Evolutionary conservation across 2,888 invertebrate species (phyloP).

Genomic region (Aleiodes leptofemur): DNA sequence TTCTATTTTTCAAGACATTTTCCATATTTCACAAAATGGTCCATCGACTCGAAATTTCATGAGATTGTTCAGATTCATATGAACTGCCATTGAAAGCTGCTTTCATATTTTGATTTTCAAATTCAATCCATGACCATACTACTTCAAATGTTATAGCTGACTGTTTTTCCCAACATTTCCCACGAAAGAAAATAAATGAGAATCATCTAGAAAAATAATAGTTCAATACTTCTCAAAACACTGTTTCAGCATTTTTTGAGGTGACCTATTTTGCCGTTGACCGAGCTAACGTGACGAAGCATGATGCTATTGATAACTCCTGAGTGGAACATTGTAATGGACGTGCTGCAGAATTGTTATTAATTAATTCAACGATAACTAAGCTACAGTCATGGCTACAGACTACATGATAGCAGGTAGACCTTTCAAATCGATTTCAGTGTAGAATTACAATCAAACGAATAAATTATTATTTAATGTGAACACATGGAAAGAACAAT

Average conservation of each 20-base stretch:
- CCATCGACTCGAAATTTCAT: no score
- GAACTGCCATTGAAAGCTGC: no score
- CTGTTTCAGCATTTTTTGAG: constrained; percentile 8
- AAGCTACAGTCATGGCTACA: constrained; percentile 51
- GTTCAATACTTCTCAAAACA: not conserved
- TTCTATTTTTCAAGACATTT: no score
- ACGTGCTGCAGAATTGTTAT: not conserved
- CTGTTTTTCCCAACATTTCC: no score
- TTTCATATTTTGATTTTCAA: no score
- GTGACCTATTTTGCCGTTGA: not conserved
- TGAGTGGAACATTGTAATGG: no score
- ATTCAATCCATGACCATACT: no score
- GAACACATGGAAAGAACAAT: not conserved
- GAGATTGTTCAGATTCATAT: no score
- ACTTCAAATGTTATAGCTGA: no score
- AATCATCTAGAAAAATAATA: no score
- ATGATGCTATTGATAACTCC: not conserved
- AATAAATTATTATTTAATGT: not conserved
- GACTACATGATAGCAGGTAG: constrained; percentile 57
- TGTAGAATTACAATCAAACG: not conserved
- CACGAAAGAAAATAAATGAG: no score
- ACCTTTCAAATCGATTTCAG: constrained; percentile 23
- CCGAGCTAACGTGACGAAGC: constrained; percentile 3
- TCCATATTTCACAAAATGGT: no score
- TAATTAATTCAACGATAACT: not conserved